These are phyloP conservation scores for Brachypodius melanocephalos DNA, from an alignment of 2,113 vertebrate species.

Conservation along the genomic window DNA sequence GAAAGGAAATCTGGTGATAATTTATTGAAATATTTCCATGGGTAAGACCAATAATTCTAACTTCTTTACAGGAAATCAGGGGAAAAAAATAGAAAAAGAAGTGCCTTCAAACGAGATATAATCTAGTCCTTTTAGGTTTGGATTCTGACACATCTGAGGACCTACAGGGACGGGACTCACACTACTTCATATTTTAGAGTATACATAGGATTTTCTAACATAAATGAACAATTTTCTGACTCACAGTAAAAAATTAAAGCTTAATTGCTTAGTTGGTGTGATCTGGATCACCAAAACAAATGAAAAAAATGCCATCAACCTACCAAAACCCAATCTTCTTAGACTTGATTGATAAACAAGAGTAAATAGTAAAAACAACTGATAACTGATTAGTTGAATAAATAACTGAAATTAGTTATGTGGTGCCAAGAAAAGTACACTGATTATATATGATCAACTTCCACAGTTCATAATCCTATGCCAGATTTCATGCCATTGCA, in stretches of 20 bases:
- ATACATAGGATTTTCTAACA: background rate
- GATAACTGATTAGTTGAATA: too few species aligned
- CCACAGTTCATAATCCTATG: background rate
- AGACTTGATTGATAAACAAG: background rate
- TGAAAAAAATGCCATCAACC: rapidly evolving
- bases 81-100: background rate
- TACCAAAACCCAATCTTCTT: background rate
- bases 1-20: background rate
- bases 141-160: background rate
- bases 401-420: too few species aligned
- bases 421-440: background rate
- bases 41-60: background rate
- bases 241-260: background rate
- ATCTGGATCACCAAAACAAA: background rate
- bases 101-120: background rate
- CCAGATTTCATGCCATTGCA: rapidly evolving
- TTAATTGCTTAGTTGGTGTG: background rate
- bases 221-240: background rate
- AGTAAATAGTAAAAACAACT: background rate
- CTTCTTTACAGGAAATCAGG: background rate
- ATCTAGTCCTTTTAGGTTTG: background rate
- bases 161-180: background rate
- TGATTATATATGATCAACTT: background rate
- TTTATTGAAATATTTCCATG: background rate
- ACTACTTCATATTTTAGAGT: background rate